Base-by-base conservation (phyloP, 2,888 invertebrate genomes). In the Lithophane leautieri region DNA sequence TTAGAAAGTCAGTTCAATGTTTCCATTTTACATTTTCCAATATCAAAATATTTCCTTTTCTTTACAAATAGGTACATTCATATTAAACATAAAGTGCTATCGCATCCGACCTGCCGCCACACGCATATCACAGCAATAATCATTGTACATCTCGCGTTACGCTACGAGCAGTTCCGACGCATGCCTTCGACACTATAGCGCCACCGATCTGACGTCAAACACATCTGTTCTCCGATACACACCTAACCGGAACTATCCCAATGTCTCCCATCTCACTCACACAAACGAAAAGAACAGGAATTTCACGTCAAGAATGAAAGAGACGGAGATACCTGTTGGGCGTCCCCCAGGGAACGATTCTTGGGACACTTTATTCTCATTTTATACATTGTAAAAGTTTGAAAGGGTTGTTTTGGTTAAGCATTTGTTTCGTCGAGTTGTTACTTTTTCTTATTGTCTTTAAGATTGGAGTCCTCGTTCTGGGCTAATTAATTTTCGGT, bases 401-500 rank as follows among this genome's bases (percentile, higher is more conserved):
- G 70, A 89, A 89, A 86, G 88, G 89, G 85, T 88, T 89, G 89
- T 88, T 89, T 84, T 82, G 78, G 79, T 66, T 67, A 84, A 81
- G 73, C 76, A 75, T 82, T 75, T 83, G 78, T 84, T 85, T 83
- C 75, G 82, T 81, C 72, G 82, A 81, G 77, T 85, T 82, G 86
- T 75, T 88, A 82, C 83, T 84, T 83, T 83, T 86, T 83, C 78
- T 85, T 86, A 75, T 82, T 86, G 81, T 82, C 86, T 75, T 50
- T 73, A 65, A 76, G 84, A 76, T 82, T 71, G 77, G 52, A 80
- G 73, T 78, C 69, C 83, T 80, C 70, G 82, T 85, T 86, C 82
- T 83, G 77, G 80, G 88, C 86, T 89, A 88, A 89, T 89, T 88
- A 89, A 89, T 89, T 88, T 86, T 86, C 69, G 65, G 70, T 47